phyloP scores from a whole-genome alignment of 2,797 vertebrate genomes.

The Anableps anableps region DNA sequence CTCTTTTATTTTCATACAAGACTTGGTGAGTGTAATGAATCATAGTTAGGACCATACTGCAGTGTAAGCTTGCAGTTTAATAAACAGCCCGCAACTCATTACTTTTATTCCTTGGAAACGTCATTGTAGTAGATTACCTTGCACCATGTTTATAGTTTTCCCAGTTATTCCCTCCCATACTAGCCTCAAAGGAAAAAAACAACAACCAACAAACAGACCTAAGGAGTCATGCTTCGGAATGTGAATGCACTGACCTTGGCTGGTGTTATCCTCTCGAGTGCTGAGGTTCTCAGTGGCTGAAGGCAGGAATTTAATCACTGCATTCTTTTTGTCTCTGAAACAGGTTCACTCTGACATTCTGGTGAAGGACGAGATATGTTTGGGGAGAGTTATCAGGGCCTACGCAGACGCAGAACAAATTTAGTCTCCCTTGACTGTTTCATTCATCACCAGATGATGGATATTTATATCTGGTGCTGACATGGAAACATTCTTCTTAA shows the following conservation, averaged over 20 bases:
- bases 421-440: conserved; percentile 38
- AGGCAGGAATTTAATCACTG: conserved; percentile 78
- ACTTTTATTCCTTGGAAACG: conserved; percentile 74
- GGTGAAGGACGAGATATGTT: conserved; percentile 68
- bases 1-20: conserved; percentile 83
- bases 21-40: conserved; percentile 83
- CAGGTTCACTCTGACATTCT: conserved; percentile 63
- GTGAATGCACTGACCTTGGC: conserved; percentile 72
- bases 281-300: conserved; percentile 64
- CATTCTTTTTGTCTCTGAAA: conserved; percentile 60
- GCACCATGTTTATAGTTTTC: conserved; percentile 47
- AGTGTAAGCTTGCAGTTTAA: conserved; percentile 80
- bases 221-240: conserved; percentile 40
- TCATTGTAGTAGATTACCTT: conserved; percentile 76
- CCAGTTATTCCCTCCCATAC: conserved; percentile 24
- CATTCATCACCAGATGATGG: conserved; percentile 59
- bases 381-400: conserved; percentile 66
- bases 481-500: conserved; percentile 52
- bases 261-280: conserved; percentile 46
- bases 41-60: conserved; percentile 81
- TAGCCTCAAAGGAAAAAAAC: conserved; percentile 24
- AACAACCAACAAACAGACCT: conserved; percentile 49
- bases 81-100: conserved; percentile 81
- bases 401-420: conserved; percentile 51
- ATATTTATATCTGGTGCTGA: conserved; percentile 46